These are phyloP conservation scores for Axinella damicornis DNA, from an alignment of 37 sponge, comb jelly and placozoan species.

Conservation along the genomic window DNA sequence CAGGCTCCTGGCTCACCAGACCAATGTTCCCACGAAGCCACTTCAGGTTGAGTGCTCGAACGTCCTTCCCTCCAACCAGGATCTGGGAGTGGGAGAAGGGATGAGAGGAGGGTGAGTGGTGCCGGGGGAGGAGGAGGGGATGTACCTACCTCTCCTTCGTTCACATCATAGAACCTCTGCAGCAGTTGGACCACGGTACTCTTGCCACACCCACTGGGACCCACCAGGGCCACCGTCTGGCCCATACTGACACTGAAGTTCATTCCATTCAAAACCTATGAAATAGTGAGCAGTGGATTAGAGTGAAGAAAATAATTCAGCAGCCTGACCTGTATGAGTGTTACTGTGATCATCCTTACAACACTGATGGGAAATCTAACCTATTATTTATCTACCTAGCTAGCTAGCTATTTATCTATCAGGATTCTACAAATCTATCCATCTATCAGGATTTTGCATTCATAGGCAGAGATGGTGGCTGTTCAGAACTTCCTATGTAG, in stretches of 20 bases:
- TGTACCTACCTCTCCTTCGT: constrained; percentile 23
- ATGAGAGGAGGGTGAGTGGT: not conserved
- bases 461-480: too few species aligned
- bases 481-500: too few species aligned
- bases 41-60: constrained; percentile 67
- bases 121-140: not conserved
- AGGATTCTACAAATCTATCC: too few species aligned
- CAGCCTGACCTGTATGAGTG: too few species aligned
- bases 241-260: constrained; percentile 34
- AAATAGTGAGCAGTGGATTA: too few species aligned
- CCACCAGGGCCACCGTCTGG: constrained; percentile 62
- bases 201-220: constrained; percentile 74
- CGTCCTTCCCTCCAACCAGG: constrained; percentile 60
- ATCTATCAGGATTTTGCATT: too few species aligned
- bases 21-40: constrained; percentile 87
- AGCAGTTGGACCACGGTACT: constrained; percentile 59
- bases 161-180: constrained; percentile 64
- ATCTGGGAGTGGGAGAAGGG: constrained; percentile 26
- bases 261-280: constrained; percentile 58
- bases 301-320: too few species aligned
- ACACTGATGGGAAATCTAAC: too few species aligned
- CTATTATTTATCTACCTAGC: too few species aligned
- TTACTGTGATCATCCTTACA: too few species aligned
- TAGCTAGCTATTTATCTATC: too few species aligned
- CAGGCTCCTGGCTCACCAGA: constrained; percentile 89